Base-by-base conservation (phyloP, 2,888 invertebrate genomes). In the Periphyllus acericola region DNA sequence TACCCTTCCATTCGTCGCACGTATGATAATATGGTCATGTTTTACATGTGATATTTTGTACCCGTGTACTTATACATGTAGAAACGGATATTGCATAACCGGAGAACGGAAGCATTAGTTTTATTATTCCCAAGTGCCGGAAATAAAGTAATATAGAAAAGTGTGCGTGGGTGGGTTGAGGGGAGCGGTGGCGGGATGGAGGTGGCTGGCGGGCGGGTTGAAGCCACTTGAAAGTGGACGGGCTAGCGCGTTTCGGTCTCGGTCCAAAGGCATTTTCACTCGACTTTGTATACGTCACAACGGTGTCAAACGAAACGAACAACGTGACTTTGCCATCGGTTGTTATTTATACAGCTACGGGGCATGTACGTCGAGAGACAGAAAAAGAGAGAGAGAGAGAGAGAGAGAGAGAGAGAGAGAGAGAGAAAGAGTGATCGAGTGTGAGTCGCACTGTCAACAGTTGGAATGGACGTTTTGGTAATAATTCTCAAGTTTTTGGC, bases 101-200 rank as follows among this genome's bases (percentile, higher is more conserved):
- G 55, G 19, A 21, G 21, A 34, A 55, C 78, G 55, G 55, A 79
- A 55, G 32, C 78, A 34, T 79, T 79, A 55, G 78, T 79, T 79
- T 52, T 79, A 79, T 79, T 79, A 79, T 55, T 78, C 78, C 78
- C 78, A 32, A 34, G 78, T n/a, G 55, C 32, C 55, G 78, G 52
- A 32, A 29, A 78, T 40, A n/a, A 34, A 55, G 55, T 78, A n/a
- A 78, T 55, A 25, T 55, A 25, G 34, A 78, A 78, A 29, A 14
- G 66, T 66, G n/a, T 66, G 8, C 66, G 14, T 8, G 19, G 66
- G 4, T n/a, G 25, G 25, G 4, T n/a, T 4, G 66, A 66, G 3
- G n/a, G n/a, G 3, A 0, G n/a, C n/a, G n/a, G n/a, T n/a, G n/a
- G 9, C n/a, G 66, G 4, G 66, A 66, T 17, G 55, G 8, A 5